Percentiles rank a stretch among this genome's conserved stretches.
These are phyloP conservation scores for Cheilosia scutellata DNA, from an alignment of 2,888 invertebrate genomes.

Conservation along the genomic window DNA sequence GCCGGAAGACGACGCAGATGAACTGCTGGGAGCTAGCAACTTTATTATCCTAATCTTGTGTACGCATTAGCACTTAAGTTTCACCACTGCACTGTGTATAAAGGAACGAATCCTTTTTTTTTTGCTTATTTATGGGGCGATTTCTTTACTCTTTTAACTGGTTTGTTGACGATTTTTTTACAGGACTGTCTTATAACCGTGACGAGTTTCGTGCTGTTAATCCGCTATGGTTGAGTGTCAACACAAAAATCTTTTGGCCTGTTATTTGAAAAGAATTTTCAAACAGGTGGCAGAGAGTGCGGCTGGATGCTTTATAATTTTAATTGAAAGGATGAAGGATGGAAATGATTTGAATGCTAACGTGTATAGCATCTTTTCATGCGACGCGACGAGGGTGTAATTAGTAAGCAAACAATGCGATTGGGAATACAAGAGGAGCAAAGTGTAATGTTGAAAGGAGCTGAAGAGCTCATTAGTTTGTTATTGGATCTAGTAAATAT, in stretches of 20 bases:
- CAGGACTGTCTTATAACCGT: background rate
- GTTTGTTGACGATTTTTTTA: constrained; percentile 36
- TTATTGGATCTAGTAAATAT: constrained; percentile 20
- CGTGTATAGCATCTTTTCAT: constrained; percentile 12
- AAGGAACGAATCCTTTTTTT: constrained; percentile 30
- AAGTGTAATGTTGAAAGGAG: background rate
- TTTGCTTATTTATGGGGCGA: constrained; percentile 39
- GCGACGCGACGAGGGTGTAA: constrained; percentile 12
- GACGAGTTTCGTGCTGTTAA: constrained; percentile 10
- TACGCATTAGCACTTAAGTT: constrained; percentile 65
- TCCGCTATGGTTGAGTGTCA: constrained; percentile 43
- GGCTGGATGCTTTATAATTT: constrained; percentile 29
- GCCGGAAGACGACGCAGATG: constrained; percentile 23
- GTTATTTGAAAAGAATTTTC: constrained; percentile 47
- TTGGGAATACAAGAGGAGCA: constrained; percentile 3
- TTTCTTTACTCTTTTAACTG: constrained; percentile 40
- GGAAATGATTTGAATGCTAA: constrained; percentile 47
- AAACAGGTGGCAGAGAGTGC: constrained; percentile 3
- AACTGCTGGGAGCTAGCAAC: constrained; percentile 39
- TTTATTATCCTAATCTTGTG: constrained; percentile 69
- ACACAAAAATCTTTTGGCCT: constrained; percentile 13
- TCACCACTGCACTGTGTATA: constrained; percentile 3
- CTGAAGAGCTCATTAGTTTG: constrained; percentile 29
- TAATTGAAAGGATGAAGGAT: constrained; percentile 48
- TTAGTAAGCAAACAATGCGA: constrained; percentile 44